A percentile compares a stretch with the other conserved stretches of the same genome.
Conservation (phyloP, 2,888 invertebrate genomes). For the Synanthedon myopaeformis region DNA sequence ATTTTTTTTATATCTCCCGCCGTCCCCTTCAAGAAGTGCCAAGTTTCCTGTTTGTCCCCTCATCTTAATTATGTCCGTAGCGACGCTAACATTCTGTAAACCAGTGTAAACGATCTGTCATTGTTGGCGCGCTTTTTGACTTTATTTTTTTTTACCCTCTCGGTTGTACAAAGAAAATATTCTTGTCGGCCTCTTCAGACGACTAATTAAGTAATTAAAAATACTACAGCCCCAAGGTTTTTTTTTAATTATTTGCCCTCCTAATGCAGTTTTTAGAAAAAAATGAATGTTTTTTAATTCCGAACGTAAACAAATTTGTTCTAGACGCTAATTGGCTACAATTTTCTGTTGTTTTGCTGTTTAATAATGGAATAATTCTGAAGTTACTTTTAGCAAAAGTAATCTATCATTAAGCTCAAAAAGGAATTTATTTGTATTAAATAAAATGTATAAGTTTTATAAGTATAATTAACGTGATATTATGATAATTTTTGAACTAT, state of each 20-base stretch:
- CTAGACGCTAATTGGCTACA: too few species aligned
- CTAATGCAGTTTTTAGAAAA: too few species aligned
- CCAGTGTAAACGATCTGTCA: conserved; percentile 63
- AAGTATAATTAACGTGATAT: too few species aligned
- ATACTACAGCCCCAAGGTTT: too few species aligned
- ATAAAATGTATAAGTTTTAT: too few species aligned
- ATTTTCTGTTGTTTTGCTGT: too few species aligned
- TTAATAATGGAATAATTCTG: conserved; percentile 4
- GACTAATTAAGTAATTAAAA: conserved; percentile 19
- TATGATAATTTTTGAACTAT: too few species aligned
- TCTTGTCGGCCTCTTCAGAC: conserved; percentile 20
- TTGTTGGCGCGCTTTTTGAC: conserved; percentile 26
- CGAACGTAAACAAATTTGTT: too few species aligned
- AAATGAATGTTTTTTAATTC: too few species aligned
- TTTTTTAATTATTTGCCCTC: too few species aligned
- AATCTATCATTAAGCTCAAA: too few species aligned
- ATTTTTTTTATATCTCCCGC: conserved; percentile 15
- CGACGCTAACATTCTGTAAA: conserved; percentile 48
- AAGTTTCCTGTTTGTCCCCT: conserved; percentile 1
- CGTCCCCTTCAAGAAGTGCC: conserved; percentile 10
- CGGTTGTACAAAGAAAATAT: conserved; percentile 1
- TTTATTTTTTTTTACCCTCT: conserved; percentile 20
- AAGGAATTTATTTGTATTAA: too few species aligned
- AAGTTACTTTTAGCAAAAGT: background rate
- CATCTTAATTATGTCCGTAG: conserved; percentile 31